Evolutionary conservation across 2,888 invertebrate genomes (phyloP).

Genomic region (Pseudococcus viburni): DNA sequence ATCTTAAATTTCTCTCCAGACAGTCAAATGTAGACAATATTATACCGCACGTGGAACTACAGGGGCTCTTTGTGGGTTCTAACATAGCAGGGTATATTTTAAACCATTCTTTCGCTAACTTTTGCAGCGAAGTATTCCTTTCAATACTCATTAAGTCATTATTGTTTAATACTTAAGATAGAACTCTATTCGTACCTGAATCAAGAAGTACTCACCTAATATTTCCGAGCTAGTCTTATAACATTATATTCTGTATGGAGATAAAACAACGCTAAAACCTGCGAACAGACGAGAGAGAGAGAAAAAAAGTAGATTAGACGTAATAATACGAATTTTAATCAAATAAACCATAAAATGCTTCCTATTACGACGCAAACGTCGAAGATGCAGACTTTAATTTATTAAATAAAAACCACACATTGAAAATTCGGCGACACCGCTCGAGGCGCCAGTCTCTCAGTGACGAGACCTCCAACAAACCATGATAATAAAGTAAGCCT

Average conservation of each 20-base stretch:
- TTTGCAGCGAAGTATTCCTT: neutral
- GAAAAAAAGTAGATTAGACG: neutral
- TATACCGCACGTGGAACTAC: neutral
- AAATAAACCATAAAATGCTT: neutral
- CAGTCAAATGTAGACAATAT: neutral
- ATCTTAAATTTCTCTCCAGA: neutral
- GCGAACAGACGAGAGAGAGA: no score
- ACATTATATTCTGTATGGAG: no score
- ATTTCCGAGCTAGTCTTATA: no score
- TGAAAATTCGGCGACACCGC: slow-evolving; percentile 14
- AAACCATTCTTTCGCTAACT: neutral
- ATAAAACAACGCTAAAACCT: no score
- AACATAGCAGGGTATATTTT: neutral
- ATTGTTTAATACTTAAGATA: neutral
- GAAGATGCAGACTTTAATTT: neutral
- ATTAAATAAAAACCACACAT: neutral
- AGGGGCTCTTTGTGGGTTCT: slow-evolving; percentile 2
- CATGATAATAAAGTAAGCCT: neutral
- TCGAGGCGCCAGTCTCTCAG: slow-evolving; percentile 1
- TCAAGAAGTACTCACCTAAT: no score
- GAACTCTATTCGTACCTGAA: neutral
- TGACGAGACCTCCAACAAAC: neutral
- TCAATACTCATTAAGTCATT: neutral
- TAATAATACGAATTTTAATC: neutral
- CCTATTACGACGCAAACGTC: neutral